phyloP scores from a whole-genome alignment of 2,797 vertebrate species.

The Propithecus perrieri region DNA sequence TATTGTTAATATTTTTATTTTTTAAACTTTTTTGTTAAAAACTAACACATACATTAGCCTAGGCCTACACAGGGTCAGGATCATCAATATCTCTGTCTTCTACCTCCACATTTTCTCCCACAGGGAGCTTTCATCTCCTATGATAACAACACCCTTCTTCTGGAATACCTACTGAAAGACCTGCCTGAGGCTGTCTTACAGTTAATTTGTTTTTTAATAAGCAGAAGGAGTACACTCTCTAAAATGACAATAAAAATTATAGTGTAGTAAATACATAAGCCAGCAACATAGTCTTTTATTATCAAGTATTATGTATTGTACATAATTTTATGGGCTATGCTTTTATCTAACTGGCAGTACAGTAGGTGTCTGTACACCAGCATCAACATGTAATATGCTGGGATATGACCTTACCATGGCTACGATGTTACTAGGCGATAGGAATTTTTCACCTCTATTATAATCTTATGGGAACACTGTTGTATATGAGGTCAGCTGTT shows the following conservation, averaged over 20 bases:
- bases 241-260: not conserved
- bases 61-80: not conserved
- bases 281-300: not conserved
- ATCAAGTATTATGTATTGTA: not conserved
- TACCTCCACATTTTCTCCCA: not conserved
- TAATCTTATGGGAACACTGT: not conserved
- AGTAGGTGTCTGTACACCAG: not conserved
- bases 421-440: not conserved
- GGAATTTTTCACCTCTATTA: not conserved
- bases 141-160: not conserved
- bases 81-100: not conserved
- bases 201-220: not conserved
- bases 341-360: not conserved
- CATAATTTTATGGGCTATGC: not conserved
- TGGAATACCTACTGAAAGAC: not conserved
- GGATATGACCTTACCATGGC: not conserved
- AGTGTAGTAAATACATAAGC: not conserved
- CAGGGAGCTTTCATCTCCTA: not conserved
- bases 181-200: not conserved
- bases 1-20: not conserved
- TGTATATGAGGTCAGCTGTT: not conserved
- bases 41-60: not conserved
- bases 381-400: not conserved
- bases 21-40: not conserved
- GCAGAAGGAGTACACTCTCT: not conserved